Conservation (phyloP, 2,888 invertebrate species). For the Imbricaverruca yamaguchii region DNA sequence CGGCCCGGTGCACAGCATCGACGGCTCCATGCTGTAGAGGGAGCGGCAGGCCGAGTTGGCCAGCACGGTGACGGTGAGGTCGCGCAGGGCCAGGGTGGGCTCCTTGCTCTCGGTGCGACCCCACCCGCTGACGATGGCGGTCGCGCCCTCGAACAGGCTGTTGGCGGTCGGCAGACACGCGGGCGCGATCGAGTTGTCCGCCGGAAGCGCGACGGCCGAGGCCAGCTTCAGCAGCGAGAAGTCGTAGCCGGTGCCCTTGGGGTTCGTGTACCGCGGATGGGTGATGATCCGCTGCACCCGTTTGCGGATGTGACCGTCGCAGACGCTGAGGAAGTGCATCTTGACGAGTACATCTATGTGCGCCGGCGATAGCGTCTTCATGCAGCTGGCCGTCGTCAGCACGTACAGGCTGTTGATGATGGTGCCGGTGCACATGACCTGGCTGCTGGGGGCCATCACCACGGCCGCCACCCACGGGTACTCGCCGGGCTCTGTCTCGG, state of each 20-base stretch:
- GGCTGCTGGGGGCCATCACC: not conserved
- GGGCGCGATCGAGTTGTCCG: not conserved
- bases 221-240: not conserved
- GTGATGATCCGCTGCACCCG: not conserved
- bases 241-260: not conserved
- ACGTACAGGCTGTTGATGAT: conserved; percentile 3
- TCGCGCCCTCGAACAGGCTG: not conserved
- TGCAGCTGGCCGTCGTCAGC: not conserved
- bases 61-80: not conserved
- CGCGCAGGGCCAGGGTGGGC: not conserved
- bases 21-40: not conserved
- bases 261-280: not conserved
- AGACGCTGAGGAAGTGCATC: not conserved
- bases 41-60: not conserved
- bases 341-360: not conserved
- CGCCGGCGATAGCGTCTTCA: not conserved
- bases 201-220: not conserved
- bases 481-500: not conserved
- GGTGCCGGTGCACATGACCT: not conserved
- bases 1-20: too few relatives aligned
- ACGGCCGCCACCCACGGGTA: not conserved
- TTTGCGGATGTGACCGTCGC: too few relatives aligned
- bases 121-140: not conserved
- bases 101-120: not conserved
- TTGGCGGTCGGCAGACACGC: not conserved